phyloP scores from a whole-genome alignment of 2,113 vertebrate species.

The Colaptes auratus region DNA sequence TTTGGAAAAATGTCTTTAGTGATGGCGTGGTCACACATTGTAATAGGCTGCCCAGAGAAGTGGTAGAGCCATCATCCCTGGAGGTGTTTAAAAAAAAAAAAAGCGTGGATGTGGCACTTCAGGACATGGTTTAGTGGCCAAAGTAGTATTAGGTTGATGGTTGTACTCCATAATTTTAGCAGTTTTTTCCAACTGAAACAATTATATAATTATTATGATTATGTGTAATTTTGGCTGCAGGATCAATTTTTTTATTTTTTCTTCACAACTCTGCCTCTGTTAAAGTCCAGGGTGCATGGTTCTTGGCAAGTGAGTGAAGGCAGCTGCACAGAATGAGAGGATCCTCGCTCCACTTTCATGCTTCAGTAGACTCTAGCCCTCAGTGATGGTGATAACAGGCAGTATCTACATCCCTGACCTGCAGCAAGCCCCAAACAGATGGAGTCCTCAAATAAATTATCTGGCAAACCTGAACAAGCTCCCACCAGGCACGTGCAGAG shows the following conservation, averaged over 20 bases:
- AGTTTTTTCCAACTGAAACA: too few species aligned
- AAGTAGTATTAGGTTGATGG: too few species aligned
- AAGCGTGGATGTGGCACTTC: too few species aligned
- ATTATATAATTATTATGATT: too few species aligned
- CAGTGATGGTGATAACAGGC: rapidly evolving
- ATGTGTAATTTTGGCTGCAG: neutral
- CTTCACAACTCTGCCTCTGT: neutral
- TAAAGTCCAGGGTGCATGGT: neutral
- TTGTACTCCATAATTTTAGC: too few species aligned
- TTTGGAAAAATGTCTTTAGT: too few species aligned
- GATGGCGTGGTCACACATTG: too few species aligned
- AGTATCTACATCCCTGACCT: neutral
- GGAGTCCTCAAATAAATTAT: neutral
- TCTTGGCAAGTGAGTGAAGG: neutral
- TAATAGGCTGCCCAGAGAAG: too few species aligned
- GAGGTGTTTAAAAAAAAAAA: too few species aligned
- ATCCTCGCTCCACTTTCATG: neutral
- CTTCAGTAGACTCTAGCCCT: neutral
- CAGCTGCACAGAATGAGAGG: neutral
- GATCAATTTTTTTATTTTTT: neutral
- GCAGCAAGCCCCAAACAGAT: neutral
- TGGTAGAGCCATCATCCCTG: too few species aligned
- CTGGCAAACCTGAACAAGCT: neutral
- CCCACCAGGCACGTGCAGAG: neutral
- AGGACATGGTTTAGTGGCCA: too few species aligned